A percentile compares a stretch with the other conserved stretches of the same genome.
Conservation (phyloP, 2,113 vertebrate species). For the Balaenoptera acutorostrata region DNA sequence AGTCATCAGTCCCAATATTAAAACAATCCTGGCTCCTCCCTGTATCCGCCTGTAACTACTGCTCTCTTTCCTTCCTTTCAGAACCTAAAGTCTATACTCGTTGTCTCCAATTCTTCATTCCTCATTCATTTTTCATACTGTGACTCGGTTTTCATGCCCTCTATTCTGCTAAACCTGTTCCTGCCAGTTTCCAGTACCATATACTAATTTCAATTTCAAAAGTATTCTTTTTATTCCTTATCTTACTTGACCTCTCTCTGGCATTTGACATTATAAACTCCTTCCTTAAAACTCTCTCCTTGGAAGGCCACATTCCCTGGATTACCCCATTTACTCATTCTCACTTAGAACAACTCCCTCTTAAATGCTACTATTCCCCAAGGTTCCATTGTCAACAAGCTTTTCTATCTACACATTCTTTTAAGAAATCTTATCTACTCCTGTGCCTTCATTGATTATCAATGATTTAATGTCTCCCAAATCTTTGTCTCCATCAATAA, state of each 20-base stretch:
- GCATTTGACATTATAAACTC: background rate
- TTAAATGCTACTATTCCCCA: background rate
- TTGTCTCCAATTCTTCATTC: background rate
- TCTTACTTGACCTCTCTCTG: slow-evolving; percentile 8
- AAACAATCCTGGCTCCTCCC: background rate
- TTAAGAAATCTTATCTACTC: background rate
- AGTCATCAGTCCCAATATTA: background rate
- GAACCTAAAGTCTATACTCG: background rate
- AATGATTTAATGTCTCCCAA: background rate
- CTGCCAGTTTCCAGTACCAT: background rate
- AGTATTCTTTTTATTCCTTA: background rate
- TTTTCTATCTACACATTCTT: background rate
- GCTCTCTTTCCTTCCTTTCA: background rate
- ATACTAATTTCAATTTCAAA: background rate
- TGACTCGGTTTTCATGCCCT: background rate
- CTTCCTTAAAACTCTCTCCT: background rate
- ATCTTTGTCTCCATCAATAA: background rate
- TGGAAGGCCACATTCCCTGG: background rate
- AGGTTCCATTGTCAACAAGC: background rate
- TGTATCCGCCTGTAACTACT: background rate
- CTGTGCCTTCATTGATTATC: background rate
- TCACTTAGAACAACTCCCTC: background rate
- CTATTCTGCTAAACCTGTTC: background rate
- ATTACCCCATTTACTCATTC: background rate
- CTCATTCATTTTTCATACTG: slow-evolving; percentile 38